A percentile compares a stretch with the other conserved stretches of the same genome.
Evolutionary conservation across 1,140 invertebrate genomes (phyloP).

Genomic region (Anastrepha obliqua): DNA sequence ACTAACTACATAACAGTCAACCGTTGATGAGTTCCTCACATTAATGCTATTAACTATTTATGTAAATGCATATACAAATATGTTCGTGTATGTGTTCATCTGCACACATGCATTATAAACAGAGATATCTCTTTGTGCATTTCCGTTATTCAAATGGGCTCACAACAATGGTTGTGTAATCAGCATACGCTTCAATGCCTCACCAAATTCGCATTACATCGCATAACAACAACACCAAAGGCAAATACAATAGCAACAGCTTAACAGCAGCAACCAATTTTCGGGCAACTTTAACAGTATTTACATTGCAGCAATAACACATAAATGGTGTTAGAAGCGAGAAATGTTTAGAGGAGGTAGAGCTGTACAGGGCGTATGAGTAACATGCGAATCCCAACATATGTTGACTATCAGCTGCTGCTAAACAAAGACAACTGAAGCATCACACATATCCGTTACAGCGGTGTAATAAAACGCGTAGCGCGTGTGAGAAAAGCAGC

Average conservation of each 20-base stretch:
- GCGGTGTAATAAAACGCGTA: not conserved
- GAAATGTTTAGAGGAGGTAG: not conserved
- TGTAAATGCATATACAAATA: not conserved
- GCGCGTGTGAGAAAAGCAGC: not conserved
- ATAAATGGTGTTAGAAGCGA: too few relatives aligned
- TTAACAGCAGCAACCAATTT: not conserved
- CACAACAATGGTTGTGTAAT: conserved; percentile 17
- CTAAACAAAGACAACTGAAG: too few relatives aligned
- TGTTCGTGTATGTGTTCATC: not conserved
- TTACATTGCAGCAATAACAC: not conserved
- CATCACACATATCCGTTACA: not conserved
- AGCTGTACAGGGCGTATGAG: conserved; percentile 8
- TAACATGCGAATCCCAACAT: conserved; percentile 26
- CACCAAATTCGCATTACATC: not conserved
- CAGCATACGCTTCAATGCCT: not conserved
- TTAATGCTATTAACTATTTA: not conserved
- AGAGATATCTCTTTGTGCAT: not conserved
- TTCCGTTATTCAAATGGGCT: not conserved
- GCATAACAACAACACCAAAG: conserved; percentile 11
- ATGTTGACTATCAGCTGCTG: conserved; percentile 13
- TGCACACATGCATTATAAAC: not conserved
- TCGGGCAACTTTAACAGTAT: too few relatives aligned
- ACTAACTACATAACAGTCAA: not conserved
- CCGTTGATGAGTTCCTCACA: not conserved
- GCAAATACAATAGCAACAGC: conserved; percentile 20